A percentile compares a stretch with the other conserved stretches of the same genome.
phyloP scores from a whole-genome alignment of 2,888 invertebrate species.

The Eupithecia dodoneata region DNA sequence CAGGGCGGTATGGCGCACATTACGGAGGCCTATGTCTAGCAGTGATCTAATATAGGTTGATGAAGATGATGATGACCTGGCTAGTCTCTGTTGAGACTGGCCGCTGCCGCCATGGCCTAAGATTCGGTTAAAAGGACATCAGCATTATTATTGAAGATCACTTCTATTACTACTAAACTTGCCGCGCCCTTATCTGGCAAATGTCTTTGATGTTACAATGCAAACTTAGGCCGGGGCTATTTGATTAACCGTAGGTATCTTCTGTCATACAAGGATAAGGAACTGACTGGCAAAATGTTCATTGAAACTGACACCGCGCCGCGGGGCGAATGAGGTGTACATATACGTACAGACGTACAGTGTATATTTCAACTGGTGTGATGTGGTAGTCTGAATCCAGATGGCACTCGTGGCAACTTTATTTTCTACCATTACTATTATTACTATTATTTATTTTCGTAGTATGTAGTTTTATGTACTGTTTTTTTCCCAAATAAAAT shows the following conservation, averaged over 20 bases:
- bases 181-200: neutral
- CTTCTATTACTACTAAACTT: neutral
- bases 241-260: slow-evolving; percentile 6
- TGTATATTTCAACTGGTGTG: slow-evolving; percentile 6
- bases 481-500: no score
- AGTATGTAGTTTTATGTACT: no score
- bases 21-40: no score
- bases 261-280: slow-evolving; percentile 9
- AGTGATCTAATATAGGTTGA: no score
- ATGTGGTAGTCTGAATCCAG: slow-evolving; percentile 34
- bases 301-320: slow-evolving; percentile 14
- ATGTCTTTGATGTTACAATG: slow-evolving; percentile 12
- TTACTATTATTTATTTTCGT: no score
- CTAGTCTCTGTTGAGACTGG: no score
- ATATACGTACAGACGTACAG: no score
- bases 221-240: slow-evolving; percentile 2
- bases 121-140: no score
- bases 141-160: no score
- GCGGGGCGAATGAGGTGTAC: neutral
- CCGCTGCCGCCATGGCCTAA: no score
- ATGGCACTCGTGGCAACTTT: slow-evolving; percentile 30
- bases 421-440: neutral
- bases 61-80: no score
- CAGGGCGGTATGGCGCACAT: no score
- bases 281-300: slow-evolving; percentile 1